Evolutionary conservation across 2,888 invertebrate species (phyloP), one percentile per base, ranked within the genome.

Genomic region (Stenodera caucasica): DNA sequence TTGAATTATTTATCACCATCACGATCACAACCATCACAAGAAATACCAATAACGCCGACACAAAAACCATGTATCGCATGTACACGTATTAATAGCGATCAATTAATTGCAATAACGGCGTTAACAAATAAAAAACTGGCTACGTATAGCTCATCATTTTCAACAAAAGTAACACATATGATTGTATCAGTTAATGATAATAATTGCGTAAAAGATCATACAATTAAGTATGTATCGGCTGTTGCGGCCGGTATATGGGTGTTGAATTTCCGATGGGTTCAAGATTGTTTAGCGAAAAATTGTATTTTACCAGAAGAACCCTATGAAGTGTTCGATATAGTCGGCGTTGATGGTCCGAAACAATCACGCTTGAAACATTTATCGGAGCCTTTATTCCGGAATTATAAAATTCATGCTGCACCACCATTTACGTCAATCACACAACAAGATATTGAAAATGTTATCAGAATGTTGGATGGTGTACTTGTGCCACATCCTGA

Each of bases 191-290:
- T 73, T 0, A 71, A 78, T 55, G 71, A 76, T 15, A 67, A 68
- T 6, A 76, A 77, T 57, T 66, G 69, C 49, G 58, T 79, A 3
- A 70, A 70, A 40, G 77, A 78, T 66, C 78, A 79, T 59, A 81
- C 81, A 4, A 77, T 85, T 12, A 86, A 86, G 68, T 86, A 81
- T 70, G 81, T 86, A 76, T 80, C 81, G 51, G 85, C 85, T 1
- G 74, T 86, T 45, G 85, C 86, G 9, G 81, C 83, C 1, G 84
- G 85, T 0, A 82, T 83, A 69, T 86, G 86, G 86, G 84, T 86
- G 32, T 73, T 86, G 11, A 81, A 82, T 4, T 83, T 80, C 70
- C 79, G 80, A n/a, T 86, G 86, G 86, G 80, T 84, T 5, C 70
- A 74, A 35, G 81, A 81, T 61, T 84, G 85, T 70, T 69, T 84